phyloP scores from a whole-genome alignment of 2,113 vertebrate species.

The Heterotis niloticus region DNA sequence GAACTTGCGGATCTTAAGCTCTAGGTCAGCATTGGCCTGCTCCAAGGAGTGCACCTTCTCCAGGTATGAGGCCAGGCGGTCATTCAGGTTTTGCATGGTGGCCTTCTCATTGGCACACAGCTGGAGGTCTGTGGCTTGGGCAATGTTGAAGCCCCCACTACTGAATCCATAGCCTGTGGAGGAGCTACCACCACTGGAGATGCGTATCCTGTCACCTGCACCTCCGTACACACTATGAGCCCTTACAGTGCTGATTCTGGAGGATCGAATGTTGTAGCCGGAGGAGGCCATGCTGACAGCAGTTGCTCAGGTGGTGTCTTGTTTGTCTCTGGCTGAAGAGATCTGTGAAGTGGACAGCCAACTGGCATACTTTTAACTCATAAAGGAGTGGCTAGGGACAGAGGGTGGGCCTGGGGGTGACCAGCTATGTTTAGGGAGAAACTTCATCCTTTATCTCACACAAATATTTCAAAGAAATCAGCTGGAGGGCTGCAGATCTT shows the following conservation, averaged over 20 bases:
- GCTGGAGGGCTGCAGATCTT: no score
- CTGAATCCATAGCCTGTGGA: slow-evolving; percentile 27
- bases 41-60: slow-evolving; percentile 79
- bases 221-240: slow-evolving; percentile 48
- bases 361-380: no score
- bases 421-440: no score
- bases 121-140: slow-evolving; percentile 6
- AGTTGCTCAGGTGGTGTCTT: neutral
- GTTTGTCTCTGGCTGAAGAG: slow-evolving; percentile 6
- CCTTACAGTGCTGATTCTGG: neutral
- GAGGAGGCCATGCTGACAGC: slow-evolving; percentile 27
- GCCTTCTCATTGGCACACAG: slow-evolving; percentile 72
- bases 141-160: slow-evolving; percentile 27
- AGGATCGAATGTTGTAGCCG: slow-evolving; percentile 17
- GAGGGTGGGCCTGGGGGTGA: no score
- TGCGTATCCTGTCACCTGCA: slow-evolving; percentile 42
- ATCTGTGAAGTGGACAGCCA: no score
- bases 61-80: slow-evolving; percentile 83
- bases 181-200: slow-evolving; percentile 38
- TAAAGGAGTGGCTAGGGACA: no score
- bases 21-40: slow-evolving; percentile 73
- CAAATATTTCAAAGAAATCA: no score
- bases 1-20: slow-evolving; percentile 79
- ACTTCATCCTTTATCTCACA: no score
- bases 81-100: slow-evolving; percentile 91